Evolutionary conservation across 2,797 vertebrate genomes (phyloP), one percentile per base, ranked within the genome.

Genomic region (Tragopan temminckii): DNA sequence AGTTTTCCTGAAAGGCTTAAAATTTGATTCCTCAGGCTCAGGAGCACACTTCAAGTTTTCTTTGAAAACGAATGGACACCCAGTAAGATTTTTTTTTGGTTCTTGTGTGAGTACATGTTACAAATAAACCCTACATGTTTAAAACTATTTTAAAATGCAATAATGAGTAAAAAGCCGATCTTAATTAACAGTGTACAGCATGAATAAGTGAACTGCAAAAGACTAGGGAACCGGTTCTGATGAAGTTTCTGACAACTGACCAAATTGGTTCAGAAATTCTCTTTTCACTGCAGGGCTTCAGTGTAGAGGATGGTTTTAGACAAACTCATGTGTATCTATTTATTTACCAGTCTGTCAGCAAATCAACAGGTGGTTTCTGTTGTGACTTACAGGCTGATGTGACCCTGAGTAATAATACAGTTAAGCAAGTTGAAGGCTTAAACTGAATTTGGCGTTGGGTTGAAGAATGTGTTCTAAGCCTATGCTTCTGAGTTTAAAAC

Each of bases 1-100:
- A 66, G 62, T 95, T 97, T 96, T 96, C 70, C 78, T 88, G 90
- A 93, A 67, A 82, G 67, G 63, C 50, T 95, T 57, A 33, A 63
- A 79, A 11, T 89, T 78, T 89, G 76, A 88, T 92, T 95, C 96
- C 52, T 93, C 45, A 93, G 71, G 33, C 40, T 81, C 45, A 14
- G 31, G 25, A 90, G 55, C 33, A 86, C 83, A 76, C 40, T 81
- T 94, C 48, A 23, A 25, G 7, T 33, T 92, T 92, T 72, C 43
- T 79, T 81, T 89, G 59, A 72, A 93, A 93, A 81, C 46, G 53
- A 63, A 84, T 46, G 53, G 83, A 76, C 1, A 12, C 24, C 23
- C 59, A 57, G 58, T n/a, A 86, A 74, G 35, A 1, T 57, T 46
- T 46, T 29, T 50, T 35, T 24, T 24, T 11, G 0, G 15, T 62